Percentiles rank a stretch among this genome's conserved stretches.
Evolutionary conservation across 2,113 vertebrate species (phyloP).

Genomic region (Antechinus flavipes): DNA sequence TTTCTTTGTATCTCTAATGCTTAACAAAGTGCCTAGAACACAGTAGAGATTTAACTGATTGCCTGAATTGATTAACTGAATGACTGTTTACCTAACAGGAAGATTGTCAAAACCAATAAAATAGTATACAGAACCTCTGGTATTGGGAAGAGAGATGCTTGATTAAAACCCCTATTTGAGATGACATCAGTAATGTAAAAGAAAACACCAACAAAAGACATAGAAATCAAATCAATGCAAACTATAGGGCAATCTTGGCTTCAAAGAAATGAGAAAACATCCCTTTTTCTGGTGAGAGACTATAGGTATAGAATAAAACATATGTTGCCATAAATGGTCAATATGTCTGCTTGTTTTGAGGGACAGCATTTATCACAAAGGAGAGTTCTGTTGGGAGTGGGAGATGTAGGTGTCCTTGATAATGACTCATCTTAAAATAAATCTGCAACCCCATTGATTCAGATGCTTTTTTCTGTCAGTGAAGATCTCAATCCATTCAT

Average conservation of each 20-base stretch:
- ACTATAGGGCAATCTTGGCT: neutral
- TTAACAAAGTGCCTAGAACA: neutral
- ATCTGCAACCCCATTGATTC: neutral
- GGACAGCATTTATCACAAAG: neutral
- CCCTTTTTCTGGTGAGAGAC: neutral
- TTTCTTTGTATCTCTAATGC: neutral
- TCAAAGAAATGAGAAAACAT: neutral
- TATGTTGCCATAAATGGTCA: neutral
- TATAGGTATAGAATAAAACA: neutral
- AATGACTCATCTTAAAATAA: neutral
- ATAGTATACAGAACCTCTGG: neutral
- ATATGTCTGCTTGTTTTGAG: neutral
- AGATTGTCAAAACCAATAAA: neutral
- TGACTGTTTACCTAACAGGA: neutral
- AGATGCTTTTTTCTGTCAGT: neutral
- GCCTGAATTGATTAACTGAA: neutral
- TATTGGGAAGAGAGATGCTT: neutral
- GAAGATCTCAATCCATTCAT: neutral
- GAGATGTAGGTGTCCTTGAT: neutral
- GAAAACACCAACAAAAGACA: neutral
- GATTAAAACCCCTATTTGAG: neutral
- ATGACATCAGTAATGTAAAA: neutral
- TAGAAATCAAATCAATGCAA: neutral
- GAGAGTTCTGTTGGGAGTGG: neutral
- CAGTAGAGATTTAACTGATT: neutral